Conservation (phyloP, 2,797 vertebrate species). For the Orientallactaga sibirica region DNA sequence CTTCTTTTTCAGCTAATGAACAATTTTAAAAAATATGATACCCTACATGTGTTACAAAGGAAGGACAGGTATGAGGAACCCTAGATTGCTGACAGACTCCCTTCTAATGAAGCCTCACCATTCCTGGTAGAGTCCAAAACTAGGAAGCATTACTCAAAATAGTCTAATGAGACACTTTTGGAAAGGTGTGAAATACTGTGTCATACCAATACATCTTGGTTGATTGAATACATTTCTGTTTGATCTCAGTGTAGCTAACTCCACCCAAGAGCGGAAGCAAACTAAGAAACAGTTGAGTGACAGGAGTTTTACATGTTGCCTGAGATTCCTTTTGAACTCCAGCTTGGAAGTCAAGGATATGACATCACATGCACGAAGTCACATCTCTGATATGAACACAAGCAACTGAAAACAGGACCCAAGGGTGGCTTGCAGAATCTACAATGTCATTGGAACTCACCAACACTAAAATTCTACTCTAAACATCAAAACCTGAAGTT, state of each 20-base stretch:
- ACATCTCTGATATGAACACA: conserved; percentile 19
- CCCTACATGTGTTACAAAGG: conserved; percentile 20
- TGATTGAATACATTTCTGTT: conserved; percentile 75
- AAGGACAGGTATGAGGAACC: background rate
- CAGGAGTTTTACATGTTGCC: conserved; percentile 2
- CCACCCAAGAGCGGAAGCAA: conserved; percentile 51
- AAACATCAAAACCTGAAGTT: conserved; percentile 63
- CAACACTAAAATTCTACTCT: conserved; percentile 16
- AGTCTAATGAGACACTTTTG: conserved; percentile 71
- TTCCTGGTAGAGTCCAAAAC: conserved; percentile 62
- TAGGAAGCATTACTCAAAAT: conserved; percentile 67
- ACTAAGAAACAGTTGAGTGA: rapidly evolving
- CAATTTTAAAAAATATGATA: conserved; percentile 53
- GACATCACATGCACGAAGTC: conserved; percentile 67
- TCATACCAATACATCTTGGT: conserved; percentile 70
- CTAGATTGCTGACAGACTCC: conserved; percentile 21
- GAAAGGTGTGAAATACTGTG: conserved; percentile 73
- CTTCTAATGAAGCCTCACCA: background rate
- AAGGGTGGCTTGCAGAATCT: background rate
- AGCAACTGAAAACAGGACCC: conserved; percentile 7
- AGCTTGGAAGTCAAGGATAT: conserved; percentile 50
- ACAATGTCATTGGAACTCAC: conserved; percentile 38
- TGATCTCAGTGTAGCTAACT: conserved; percentile 47
- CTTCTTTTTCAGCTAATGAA: conserved; percentile 66
- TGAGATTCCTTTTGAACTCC: conserved; percentile 42